Evolutionary conservation across 2,113 vertebrate genomes (phyloP).

Genomic region (Engraulis encrasicolus): DNA sequence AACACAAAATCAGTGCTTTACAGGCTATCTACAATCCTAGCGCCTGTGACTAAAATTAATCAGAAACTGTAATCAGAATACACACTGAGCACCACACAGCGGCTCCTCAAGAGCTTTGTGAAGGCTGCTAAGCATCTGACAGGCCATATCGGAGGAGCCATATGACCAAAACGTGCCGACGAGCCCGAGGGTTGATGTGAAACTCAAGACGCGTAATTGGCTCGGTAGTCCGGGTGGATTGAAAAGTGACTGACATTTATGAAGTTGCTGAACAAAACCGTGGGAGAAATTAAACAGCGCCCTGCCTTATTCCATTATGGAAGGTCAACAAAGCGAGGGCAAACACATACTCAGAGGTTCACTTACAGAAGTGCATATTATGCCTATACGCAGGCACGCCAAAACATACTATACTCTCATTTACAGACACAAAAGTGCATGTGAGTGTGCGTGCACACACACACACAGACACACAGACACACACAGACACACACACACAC

Average conservation of each 20-base stretch:
- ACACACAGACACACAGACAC: neutral
- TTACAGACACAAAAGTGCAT: no score
- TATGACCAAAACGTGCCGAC: neutral
- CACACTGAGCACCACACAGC: no score
- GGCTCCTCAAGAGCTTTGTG: neutral
- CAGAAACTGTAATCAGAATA: no score
- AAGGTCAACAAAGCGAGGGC: neutral
- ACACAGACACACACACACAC: no score
- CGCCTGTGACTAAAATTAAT: no score
- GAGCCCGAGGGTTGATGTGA: neutral
- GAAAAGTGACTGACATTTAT: slow-evolving; percentile 4
- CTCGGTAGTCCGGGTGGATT: neutral
- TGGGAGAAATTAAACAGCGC: slow-evolving; percentile 4
- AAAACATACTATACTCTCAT: no score
- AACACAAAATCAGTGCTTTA: no score
- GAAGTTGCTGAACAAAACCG: neutral
- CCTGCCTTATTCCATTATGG: neutral
- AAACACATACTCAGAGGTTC: neutral
- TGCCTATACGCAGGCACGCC: no score
- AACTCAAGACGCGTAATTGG: neutral
- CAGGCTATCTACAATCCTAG: no score
- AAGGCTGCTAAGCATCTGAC: neutral
- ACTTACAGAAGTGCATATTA: no score
- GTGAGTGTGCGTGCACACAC: no score
- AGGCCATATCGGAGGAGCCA: neutral